These are phyloP conservation scores for Conopomorpha cramerella DNA, from an alignment of 1,140 invertebrate species.

Conservation along the genomic window DNA sequence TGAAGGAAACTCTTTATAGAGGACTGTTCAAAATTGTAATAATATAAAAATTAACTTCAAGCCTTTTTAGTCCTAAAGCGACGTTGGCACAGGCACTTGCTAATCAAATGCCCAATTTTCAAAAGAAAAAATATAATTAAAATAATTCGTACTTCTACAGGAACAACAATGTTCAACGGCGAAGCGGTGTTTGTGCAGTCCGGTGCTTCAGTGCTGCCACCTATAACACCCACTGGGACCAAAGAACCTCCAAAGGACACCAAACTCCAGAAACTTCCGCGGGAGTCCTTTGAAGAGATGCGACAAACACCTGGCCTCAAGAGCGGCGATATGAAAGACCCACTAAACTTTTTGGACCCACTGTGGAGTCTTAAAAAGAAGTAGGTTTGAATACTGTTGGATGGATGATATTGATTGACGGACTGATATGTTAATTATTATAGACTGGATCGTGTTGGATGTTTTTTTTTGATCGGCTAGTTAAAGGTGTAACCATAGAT, in stretches of 20 bases:
- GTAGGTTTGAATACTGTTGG: constrained; percentile 20
- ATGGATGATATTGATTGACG: too few species aligned
- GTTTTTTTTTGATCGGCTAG: too few species aligned
- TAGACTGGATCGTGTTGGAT: too few species aligned
- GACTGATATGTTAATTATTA: too few species aligned
- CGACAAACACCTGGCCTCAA: constrained; percentile 46
- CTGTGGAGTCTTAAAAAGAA: constrained; percentile 64
- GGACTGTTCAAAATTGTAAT: too few species aligned
- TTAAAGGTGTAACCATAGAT: too few species aligned
- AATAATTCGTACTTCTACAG: too few species aligned
- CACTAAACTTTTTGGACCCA: constrained; percentile 62
- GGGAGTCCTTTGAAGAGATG: constrained; percentile 58
- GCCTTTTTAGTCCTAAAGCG: too few species aligned
- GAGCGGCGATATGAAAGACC: constrained; percentile 60
- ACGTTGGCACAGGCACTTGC: neutral
- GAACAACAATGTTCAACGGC: constrained; percentile 46
- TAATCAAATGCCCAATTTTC: neutral
- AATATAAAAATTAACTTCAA: too few species aligned
- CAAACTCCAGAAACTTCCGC: constrained; percentile 32
- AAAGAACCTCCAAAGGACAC: constrained; percentile 10
- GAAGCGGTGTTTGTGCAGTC: constrained; percentile 42
- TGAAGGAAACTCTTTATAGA: too few species aligned
- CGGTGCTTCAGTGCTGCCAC: constrained; percentile 31
- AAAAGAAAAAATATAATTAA: neutral
- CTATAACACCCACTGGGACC: constrained; percentile 16